These are phyloP conservation scores for Bostrychus sinensis DNA, from an alignment of 2,113 vertebrate species.

Conservation along the genomic window DNA sequence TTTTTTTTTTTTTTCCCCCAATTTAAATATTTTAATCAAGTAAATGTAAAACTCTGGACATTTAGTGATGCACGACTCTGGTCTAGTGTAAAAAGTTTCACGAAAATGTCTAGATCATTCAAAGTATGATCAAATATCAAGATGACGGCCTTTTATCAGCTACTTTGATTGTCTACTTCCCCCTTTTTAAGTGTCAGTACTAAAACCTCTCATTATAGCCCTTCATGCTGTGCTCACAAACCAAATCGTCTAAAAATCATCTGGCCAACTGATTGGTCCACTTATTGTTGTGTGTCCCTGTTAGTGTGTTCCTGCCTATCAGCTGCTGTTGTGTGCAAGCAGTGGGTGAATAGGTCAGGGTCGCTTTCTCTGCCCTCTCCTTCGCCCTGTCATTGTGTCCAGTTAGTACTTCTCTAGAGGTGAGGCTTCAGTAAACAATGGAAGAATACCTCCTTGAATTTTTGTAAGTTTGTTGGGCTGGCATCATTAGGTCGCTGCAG, in stretches of 20 bases:
- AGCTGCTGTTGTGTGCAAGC: slow-evolving; percentile 20
- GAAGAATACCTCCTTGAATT: slow-evolving; percentile 24
- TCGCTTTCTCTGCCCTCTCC: slow-evolving; percentile 43
- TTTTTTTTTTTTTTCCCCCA: too few relatives aligned
- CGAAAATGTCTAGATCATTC: too few relatives aligned
- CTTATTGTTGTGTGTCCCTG: slow-evolving; percentile 25
- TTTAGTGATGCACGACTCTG: too few relatives aligned
- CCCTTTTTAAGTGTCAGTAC: slow-evolving; percentile 27
- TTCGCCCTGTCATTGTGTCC: slow-evolving; percentile 46
- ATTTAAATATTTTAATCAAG: too few relatives aligned
- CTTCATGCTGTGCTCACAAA: slow-evolving; percentile 45
- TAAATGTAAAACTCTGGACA: too few relatives aligned
- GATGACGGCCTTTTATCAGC: slow-evolving; percentile 22
- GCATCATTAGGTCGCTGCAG: background rate
- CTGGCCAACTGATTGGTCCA: slow-evolving; percentile 20
- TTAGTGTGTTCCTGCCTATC: slow-evolving; percentile 18
- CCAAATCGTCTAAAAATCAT: slow-evolving; percentile 20
- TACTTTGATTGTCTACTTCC: background rate
- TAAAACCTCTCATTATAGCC: slow-evolving; percentile 51
- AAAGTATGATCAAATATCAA: background rate
- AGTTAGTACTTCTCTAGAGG: slow-evolving; percentile 44
- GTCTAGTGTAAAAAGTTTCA: too few relatives aligned
- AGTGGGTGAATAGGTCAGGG: slow-evolving; percentile 42
- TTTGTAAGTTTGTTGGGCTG: slow-evolving; percentile 44
- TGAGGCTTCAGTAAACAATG: slow-evolving; percentile 47